phyloP scores from a whole-genome alignment of 2,888 invertebrate genomes.

The Drosophila recens region DNA sequence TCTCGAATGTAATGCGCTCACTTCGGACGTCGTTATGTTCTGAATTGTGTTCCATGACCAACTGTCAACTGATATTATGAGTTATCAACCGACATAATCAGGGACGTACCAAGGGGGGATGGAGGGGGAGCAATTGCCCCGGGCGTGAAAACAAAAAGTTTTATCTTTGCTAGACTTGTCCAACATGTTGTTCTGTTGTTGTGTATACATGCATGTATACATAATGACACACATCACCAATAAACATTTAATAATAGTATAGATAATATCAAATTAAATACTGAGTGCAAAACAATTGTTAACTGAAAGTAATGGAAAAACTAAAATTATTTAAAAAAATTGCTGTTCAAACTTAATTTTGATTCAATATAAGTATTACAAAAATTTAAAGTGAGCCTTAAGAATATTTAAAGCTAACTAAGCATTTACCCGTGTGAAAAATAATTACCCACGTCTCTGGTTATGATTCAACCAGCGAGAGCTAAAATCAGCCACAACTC shows the following conservation, averaged over 20 bases:
- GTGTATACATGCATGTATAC: neutral
- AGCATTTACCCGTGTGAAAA: neutral
- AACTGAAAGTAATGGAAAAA: neutral
- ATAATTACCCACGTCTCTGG: neutral
- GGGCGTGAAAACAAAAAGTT: neutral
- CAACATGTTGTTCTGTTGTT: neutral
- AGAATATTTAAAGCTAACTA: no score
- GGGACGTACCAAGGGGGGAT: neutral
- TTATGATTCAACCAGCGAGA: neutral
- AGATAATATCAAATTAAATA: neutral
- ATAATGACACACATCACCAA: neutral
- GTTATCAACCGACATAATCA: constrained; percentile 7
- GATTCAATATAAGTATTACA: no score
- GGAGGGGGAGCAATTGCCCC: neutral
- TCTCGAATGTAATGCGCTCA: neutral
- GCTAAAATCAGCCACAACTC: neutral
- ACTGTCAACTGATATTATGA: constrained; percentile 27
- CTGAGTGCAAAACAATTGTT: neutral
- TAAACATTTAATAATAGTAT: no score
- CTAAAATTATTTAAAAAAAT: neutral
- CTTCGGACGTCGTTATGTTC: constrained; percentile 1
- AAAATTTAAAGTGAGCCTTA: no score
- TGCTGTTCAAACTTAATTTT: neutral
- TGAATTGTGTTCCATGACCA: constrained; percentile 11
- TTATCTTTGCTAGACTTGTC: neutral